Evolutionary conservation across 2,888 invertebrate genomes (phyloP).

Genomic region (Petrophora chlorosata): DNA sequence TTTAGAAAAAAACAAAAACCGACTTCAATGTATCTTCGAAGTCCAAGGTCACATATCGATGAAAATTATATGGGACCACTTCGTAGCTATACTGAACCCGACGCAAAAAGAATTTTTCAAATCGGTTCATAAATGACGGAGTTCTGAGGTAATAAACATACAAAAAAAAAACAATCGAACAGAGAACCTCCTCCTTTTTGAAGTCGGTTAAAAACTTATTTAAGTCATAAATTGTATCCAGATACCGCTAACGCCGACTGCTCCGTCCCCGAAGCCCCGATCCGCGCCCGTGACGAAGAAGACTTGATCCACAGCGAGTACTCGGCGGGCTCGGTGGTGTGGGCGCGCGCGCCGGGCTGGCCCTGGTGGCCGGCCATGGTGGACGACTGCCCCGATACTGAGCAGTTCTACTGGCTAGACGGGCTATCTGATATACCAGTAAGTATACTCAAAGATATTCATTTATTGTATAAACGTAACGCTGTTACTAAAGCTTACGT

Average conservation of each 20-base stretch:
- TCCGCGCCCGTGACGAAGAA: conserved; percentile 71
- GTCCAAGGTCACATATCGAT: too few relatives aligned
- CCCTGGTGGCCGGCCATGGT: conserved; percentile 91
- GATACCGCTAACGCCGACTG: conserved; percentile 78
- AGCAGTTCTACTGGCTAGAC: conserved; percentile 84
- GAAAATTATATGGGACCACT: too few relatives aligned
- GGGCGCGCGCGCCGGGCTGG: conserved; percentile 84
- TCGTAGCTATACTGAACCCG: too few relatives aligned
- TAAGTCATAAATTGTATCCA: conserved; percentile 41
- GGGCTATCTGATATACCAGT: conserved; percentile 82
- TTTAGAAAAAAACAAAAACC: too few relatives aligned
- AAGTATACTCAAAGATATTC: conserved; percentile 37
- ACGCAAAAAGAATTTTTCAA: too few relatives aligned
- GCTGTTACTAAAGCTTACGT: too few relatives aligned
- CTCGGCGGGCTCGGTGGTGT: conserved; percentile 86
- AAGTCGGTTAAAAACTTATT: conserved; percentile 15
- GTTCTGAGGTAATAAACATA: too few relatives aligned
- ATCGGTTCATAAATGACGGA: too few relatives aligned
- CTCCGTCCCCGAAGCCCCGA: conserved; percentile 71
- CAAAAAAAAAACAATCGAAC: too few relatives aligned
- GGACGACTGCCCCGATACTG: conserved; percentile 86
- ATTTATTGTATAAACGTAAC: too few relatives aligned
- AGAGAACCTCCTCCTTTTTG: too few relatives aligned
- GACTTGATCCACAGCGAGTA: conserved; percentile 84
- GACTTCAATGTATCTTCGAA: too few relatives aligned